Evolutionary conservation across 2,797 vertebrate genomes (phyloP).

Genomic region (Hemitrygon akajei): DNA sequence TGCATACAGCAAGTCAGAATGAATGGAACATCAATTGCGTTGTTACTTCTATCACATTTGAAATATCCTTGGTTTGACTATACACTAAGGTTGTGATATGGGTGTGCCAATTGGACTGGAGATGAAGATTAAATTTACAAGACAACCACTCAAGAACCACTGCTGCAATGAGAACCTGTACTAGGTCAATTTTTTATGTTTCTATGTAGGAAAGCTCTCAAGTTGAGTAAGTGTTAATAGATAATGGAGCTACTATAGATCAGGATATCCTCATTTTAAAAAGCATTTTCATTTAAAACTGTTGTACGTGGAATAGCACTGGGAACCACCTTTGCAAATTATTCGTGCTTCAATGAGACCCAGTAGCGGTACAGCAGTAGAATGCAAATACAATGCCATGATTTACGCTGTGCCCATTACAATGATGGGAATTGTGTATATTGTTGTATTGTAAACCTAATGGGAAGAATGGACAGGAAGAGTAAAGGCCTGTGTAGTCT

Average conservation of each 20-base stretch:
- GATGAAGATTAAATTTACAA: not conserved
- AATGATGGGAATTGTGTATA: not conserved
- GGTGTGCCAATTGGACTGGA: not conserved
- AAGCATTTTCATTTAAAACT: too few relatives aligned
- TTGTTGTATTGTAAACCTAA: too few relatives aligned
- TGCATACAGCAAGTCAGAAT: not conserved
- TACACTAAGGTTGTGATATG: not conserved
- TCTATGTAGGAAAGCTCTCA: not conserved
- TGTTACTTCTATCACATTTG: not conserved
- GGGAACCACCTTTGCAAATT: not conserved
- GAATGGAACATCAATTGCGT: not conserved
- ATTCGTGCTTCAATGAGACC: not conserved
- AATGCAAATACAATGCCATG: not conserved
- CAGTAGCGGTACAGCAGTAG: not conserved
- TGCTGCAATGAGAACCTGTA: not conserved
- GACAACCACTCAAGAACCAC: not conserved
- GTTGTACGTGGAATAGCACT: not conserved
- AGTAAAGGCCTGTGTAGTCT: not conserved
- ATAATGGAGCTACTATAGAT: not conserved
- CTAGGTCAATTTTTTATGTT: not conserved
- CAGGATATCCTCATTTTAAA: not conserved
- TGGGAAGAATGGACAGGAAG: not conserved
- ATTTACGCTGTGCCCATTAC: not conserved
- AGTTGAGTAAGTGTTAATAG: not conserved
- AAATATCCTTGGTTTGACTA: not conserved